Conservation (phyloP, 2,797 vertebrate genomes). For the Squalus acanthias region DNA sequence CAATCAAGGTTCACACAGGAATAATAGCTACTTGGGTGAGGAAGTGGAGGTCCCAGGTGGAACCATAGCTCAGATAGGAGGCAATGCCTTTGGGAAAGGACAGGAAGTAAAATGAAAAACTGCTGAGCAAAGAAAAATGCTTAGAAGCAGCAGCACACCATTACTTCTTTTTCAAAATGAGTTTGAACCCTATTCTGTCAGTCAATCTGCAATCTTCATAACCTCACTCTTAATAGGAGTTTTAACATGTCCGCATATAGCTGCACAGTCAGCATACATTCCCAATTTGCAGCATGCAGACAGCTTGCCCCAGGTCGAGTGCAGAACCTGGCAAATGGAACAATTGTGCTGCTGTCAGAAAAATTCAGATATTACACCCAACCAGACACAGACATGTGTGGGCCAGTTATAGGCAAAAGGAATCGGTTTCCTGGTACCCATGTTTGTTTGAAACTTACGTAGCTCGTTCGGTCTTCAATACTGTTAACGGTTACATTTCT, state of each 20-base stretch:
- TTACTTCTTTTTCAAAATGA: background rate
- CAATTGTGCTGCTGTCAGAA: background rate
- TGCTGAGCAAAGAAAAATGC: background rate
- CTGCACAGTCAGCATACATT: background rate
- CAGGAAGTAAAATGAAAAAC: background rate
- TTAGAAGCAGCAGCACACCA: background rate
- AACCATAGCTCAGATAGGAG: background rate
- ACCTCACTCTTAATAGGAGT: background rate
- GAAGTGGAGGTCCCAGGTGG: background rate
- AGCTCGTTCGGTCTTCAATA: background rate
- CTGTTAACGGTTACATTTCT: background rate
- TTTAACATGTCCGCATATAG: background rate
- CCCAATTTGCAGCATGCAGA: background rate
- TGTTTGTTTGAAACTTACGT: background rate
- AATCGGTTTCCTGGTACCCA: background rate
- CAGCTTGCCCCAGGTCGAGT: background rate
- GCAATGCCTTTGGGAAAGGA: background rate
- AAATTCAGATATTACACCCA: background rate
- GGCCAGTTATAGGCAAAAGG: background rate
- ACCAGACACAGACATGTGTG: background rate
- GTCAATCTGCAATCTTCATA: background rate
- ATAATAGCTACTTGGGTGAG: background rate
- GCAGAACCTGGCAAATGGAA: background rate
- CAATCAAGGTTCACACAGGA: background rate
- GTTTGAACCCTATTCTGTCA: background rate